Percentiles rank a stretch among this genome's conserved stretches.
These are phyloP conservation scores for Sussaba pulchella DNA, from an alignment of 2,888 invertebrate genomes.

Conservation along the genomic window DNA sequence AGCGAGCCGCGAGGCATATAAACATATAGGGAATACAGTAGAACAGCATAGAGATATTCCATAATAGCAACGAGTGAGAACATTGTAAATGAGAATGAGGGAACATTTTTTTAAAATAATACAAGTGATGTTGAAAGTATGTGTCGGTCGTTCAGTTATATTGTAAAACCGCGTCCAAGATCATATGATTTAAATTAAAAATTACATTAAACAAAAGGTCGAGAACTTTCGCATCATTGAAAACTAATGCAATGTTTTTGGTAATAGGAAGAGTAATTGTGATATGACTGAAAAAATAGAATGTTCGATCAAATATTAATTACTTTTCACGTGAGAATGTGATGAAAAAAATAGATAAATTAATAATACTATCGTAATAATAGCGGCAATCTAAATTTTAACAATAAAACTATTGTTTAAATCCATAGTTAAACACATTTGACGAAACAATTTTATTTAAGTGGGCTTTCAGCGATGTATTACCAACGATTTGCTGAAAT, in stretches of 20 bases:
- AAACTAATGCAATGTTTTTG: neutral
- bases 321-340: too few relatives aligned
- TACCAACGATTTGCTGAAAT: neutral
- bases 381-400: too few relatives aligned
- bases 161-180: constrained; percentile 10
- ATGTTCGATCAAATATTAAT: too few relatives aligned
- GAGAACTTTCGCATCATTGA: constrained; percentile 13
- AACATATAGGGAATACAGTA: neutral
- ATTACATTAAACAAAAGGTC: constrained; percentile 13
- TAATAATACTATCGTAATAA: too few relatives aligned
- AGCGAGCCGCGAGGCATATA: neutral
- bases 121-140: constrained; percentile 25
- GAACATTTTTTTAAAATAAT: constrained; percentile 39
- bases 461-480: neutral
- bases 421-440: neutral
- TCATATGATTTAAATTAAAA: neutral
- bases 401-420: neutral
- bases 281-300: too few relatives aligned
- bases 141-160: constrained; percentile 1
- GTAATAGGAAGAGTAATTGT: too few relatives aligned
- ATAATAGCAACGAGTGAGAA: constrained; percentile 18
- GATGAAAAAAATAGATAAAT: too few relatives aligned
- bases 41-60: constrained; percentile 29
- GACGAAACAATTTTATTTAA: neutral
- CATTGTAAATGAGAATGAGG: constrained; percentile 33